Conservation (phyloP, 2,888 invertebrate species). For the Brachyopa scutellaris region DNA sequence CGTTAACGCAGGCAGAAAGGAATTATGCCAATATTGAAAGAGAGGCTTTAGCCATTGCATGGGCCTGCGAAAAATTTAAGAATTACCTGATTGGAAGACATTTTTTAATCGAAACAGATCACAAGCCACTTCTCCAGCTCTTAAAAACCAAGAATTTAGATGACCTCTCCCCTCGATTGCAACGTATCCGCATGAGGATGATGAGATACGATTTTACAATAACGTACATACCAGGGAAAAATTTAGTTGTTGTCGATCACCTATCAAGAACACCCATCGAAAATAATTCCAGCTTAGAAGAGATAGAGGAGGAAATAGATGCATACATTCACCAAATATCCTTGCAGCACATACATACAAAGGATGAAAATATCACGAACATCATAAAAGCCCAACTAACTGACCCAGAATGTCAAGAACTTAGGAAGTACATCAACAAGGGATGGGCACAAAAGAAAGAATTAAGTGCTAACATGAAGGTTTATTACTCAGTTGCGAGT, state of each 20-base stretch:
- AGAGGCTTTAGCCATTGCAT: neutral
- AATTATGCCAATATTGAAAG: slow-evolving; percentile 8
- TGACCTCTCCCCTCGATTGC: slow-evolving; percentile 1
- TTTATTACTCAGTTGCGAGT: neutral
- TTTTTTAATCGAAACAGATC: slow-evolving; percentile 5
- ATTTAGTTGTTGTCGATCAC: slow-evolving; percentile 20
- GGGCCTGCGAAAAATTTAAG: neutral
- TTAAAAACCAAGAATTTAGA: slow-evolving; percentile 9
- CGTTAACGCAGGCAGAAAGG: neutral
- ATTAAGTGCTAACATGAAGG: neutral
- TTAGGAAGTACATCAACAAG: neutral
- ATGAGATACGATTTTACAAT: slow-evolving; percentile 14
- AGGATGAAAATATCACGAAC: neutral
- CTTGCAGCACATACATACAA: neutral
- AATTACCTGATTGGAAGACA: slow-evolving; percentile 2
- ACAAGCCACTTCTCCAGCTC: slow-evolving; percentile 2
- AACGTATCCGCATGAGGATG: slow-evolving; percentile 12
- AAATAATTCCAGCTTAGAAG: neutral
- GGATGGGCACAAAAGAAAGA: neutral
- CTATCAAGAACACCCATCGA: neutral
- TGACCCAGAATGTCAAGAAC: neutral
- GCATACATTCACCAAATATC: slow-evolving; percentile 12
- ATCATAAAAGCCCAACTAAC: neutral
- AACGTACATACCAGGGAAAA: slow-evolving; percentile 9
- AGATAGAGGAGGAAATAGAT: slow-evolving; percentile 2